Evolutionary conservation across 2,797 vertebrate genomes (phyloP), one percentile per base, ranked within the genome.

Genomic region (Periophthalmus magnuspinnatus): DNA sequence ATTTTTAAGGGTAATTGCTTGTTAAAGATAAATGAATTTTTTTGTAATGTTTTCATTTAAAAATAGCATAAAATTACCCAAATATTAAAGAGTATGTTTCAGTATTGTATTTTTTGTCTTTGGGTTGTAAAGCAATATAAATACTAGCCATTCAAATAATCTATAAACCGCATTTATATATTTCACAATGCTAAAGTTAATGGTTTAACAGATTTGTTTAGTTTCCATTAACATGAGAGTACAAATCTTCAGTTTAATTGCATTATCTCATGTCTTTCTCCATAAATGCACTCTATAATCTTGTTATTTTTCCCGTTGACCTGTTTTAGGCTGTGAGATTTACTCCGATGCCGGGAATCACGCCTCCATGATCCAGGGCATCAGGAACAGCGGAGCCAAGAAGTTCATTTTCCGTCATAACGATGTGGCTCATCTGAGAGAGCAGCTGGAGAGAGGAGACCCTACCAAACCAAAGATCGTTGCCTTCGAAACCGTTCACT

Each of bases 381-480:
- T 98, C 77, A 87, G 94, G 4, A 98, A 97, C 89, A 99, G 97
- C 14, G 90, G 94, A 0, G 96, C 94, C 59, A 95, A 94, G 34
- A 97, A 97, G 84, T 95, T 95, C 64, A 91, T 98, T 83, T 98
- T 97, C 85, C 94, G 94, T 67, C 97, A 98, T 91, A 98, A 96
- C 0, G 95, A 97, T 9, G 91, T 92, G 21, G 60, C 11, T 57
- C 95, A 97, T 64, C 90, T 98, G 17, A 84, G 81, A 72, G 94
- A 96, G 6, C 90, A 97, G 0, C 85, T 97, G 55, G 87, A 92
- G 78, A 94, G 92, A 19, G 95, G 95, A 0, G 89, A 97, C 61
- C 93, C 94, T 0, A 85, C 92, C 0, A 89, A 88, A 63, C 96
- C 96, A 22, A 98, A 97, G 91, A 98, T 98, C 3, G 95, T 98